Evolutionary conservation across 2,113 vertebrate species (phyloP), one percentile per base, ranked within the genome.

Genomic region (Cyanoramphus novaezelandiae): DNA sequence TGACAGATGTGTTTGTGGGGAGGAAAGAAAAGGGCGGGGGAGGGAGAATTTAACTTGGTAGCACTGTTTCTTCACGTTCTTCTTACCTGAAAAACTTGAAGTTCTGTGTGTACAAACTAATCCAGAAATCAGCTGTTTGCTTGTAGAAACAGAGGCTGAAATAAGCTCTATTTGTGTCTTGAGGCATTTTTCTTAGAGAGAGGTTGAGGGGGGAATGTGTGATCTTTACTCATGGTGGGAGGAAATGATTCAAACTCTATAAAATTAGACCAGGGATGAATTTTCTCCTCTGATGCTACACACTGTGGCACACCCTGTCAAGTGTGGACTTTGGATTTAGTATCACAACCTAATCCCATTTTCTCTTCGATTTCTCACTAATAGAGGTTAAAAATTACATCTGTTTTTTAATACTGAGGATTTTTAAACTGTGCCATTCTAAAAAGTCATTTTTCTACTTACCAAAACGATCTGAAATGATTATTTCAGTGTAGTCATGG

Each of bases 1-100:
- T 90, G 96, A 80, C 95, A 94, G 94, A 85, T 93, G 79, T 86
- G 87, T 57, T 49, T 59, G 59, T 4, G 16, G 14, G 12, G 25
- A 57, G 31, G 35, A 82, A 71, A 49, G 19, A 64, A 44, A 6
- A 1, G 1, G 2, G 21, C 25, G 35, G 29, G 29, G 29, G 17
- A 6, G 47, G 84, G 35, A 13, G 68, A 28, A 57, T 79, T 94
- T 65, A 37, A 46, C 47, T 70, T 74, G 57, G 6, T 82, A 75
- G 13, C 14, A 5, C 31, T 53, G 18, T 59, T 92, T 71, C 67
- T 79, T 67, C 27, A 6, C 3, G 2, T 29, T 19, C 27, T 25
- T 90, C 21, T 65, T 27, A 50, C 37, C 63, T 17, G 14, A 88
- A 76, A 43, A 41, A n/a, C 80, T 88, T 59, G 13, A 29, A n/a